These are phyloP conservation scores for Rhopalosiphum maidis DNA, from an alignment of 1,140 invertebrate species.

Conservation along the genomic window DNA sequence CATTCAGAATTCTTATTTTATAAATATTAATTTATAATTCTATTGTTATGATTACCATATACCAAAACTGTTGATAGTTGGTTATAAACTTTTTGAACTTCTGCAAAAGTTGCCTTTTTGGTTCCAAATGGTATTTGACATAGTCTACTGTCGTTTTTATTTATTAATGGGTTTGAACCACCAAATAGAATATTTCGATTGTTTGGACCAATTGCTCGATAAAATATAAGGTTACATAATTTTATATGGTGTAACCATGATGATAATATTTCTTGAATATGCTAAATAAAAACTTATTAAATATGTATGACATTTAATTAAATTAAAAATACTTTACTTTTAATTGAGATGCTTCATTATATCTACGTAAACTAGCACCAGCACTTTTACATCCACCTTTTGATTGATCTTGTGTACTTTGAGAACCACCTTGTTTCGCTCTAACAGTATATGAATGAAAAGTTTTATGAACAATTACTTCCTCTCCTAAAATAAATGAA, in stretches of 20 bases:
- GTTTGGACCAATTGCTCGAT: constrained; percentile 76
- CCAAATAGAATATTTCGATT: constrained; percentile 79
- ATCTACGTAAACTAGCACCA: constrained; percentile 79
- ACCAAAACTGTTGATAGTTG: constrained; percentile 75
- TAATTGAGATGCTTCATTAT: constrained; percentile 73
- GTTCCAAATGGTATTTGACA: constrained; percentile 84
- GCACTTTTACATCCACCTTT: constrained; percentile 76
- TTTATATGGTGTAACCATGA: constrained; percentile 74
- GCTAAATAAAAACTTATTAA: constrained; percentile 67
- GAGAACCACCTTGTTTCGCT: constrained; percentile 82
- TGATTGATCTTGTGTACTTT: constrained; percentile 73
- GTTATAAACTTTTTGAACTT: constrained; percentile 78
- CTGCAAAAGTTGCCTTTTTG: constrained; percentile 79
- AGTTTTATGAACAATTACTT: constrained; percentile 80
- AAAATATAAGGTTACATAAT: constrained; percentile 78
- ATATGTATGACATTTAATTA: neutral
- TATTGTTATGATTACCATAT: constrained; percentile 68
- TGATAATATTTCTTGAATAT: constrained; percentile 77
- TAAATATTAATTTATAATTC: neutral
- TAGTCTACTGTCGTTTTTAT: constrained; percentile 72
- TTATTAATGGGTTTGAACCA: constrained; percentile 73
- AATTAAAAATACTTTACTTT: constrained; percentile 31
- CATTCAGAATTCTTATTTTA: constrained; percentile 31
- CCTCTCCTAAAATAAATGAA: constrained; percentile 64
- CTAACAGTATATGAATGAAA: constrained; percentile 87